Evolutionary conservation across 1,140 invertebrate genomes (phyloP).

Genomic region (Drosophila kanapiae): DNA sequence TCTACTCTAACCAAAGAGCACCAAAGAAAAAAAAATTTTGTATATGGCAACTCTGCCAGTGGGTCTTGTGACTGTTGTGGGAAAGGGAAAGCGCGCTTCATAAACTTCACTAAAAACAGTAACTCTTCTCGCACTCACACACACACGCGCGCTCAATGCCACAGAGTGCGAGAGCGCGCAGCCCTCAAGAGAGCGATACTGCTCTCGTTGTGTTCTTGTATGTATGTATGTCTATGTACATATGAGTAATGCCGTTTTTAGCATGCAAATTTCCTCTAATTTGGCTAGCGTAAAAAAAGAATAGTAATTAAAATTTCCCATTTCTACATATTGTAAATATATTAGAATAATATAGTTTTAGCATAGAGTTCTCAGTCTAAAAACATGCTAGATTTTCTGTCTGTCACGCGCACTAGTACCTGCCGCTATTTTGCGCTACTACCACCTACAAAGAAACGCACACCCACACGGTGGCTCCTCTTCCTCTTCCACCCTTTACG

Average conservation of each 20-base stretch:
- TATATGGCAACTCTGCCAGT: slow-evolving; percentile 66
- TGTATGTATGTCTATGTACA: slow-evolving; percentile 36
- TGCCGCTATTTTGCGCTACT: slow-evolving; percentile 50
- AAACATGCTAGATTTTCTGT: slow-evolving; percentile 52
- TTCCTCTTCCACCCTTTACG: slow-evolving; percentile 68
- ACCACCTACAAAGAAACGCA: slow-evolving; percentile 47
- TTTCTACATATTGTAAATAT: slow-evolving; percentile 22
- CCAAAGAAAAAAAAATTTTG: slow-evolving; percentile 28
- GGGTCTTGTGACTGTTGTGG: slow-evolving; percentile 76
- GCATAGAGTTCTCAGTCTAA: slow-evolving; percentile 27
- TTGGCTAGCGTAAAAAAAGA: slow-evolving; percentile 47
- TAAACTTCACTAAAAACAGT: slow-evolving; percentile 68
- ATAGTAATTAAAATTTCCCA: slow-evolving; percentile 47
- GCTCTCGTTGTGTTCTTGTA: slow-evolving; percentile 18
- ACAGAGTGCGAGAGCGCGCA: slow-evolving; percentile 51
- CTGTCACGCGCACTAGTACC: slow-evolving; percentile 72
- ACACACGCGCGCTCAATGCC: slow-evolving; percentile 36
- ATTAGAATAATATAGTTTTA: slow-evolving; percentile 16
- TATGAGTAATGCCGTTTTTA: slow-evolving; percentile 75
- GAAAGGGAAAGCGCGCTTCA: slow-evolving; percentile 68
- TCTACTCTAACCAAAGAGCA: slow-evolving; percentile 22
- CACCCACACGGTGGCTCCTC: slow-evolving; percentile 44
- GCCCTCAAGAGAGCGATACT: slow-evolving; percentile 19
- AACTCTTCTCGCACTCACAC: slow-evolving; percentile 54
- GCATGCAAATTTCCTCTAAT: slow-evolving; percentile 65